Base-by-base conservation (phyloP, 2,113 vertebrate species). In the Fulmarus glacialis region DNA sequence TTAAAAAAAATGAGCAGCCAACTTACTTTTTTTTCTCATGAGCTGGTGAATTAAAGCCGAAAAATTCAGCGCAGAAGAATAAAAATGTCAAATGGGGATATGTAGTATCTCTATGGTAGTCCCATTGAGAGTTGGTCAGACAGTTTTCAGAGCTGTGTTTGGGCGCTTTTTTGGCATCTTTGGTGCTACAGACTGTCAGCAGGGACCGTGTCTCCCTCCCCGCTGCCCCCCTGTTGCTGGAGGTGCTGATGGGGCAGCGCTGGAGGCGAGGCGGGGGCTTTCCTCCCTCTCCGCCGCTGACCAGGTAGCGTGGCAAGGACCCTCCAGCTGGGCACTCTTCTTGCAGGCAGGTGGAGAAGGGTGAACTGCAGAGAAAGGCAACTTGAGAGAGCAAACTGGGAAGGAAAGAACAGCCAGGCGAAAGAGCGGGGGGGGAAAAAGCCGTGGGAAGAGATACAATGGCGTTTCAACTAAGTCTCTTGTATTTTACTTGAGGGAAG, bases 71-170 rank as follows among this genome's bases (percentile, higher is more conserved):
- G 23, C 8, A 58, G 29, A 62, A 34, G 21, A 27, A 23, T 52
- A 20, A 27, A 47, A 77, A 30, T 9, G 9, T 74, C 34, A 63
- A 3, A 38, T 29, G 22, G 15, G 8, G 32, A 27, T 16, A 58
- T 13, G 1, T 0, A 18, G 29, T 18, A 12, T 17, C 16, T 52
- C 14, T 8, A 0, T 0, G 1, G 24, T n/a, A 36, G 9, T 60
- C 7, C 15, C 12, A 2, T 1, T 27, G 19, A 11, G 23, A 56
- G 24, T 0, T 66, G 50, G 22, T 19, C 38, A 34, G 64, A 24
- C 27, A 26, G 30, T 43, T 90, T 66, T 16, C 29, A 38, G 59
- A 52, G 30, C 18, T 58, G 8, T 4, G 22, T 86, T 70, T 34
- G 40, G 8, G 18, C 2, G 2, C 27, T 24, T 26, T 5, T 4